Evolutionary conservation across 2,797 vertebrate genomes (phyloP), one percentile per base, ranked within the genome.

Genomic region (Sebastes miniatus): DNA sequence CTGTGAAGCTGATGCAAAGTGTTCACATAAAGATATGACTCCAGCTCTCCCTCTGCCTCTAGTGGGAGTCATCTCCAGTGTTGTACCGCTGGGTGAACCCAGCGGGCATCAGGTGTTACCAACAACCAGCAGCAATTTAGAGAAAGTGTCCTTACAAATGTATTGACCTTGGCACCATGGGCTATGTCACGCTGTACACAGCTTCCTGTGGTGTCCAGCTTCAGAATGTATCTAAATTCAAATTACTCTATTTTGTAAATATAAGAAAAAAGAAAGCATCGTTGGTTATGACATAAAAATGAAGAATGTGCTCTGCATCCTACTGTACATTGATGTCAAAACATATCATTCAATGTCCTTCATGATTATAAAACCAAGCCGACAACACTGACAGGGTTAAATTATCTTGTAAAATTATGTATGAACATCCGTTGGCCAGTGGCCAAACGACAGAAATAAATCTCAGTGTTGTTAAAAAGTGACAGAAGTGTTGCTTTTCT

Each of bases 31-130:
- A 63, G 47, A 71, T 27, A 72, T 39, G 54, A 70, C 69, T 80
- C 27, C 16, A 52, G 59, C 24, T 79, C 34, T 47, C 27, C 27
- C 27, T 57, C 47, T 16, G 4, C 47, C 59, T 83, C 74, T 27
- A 54, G 54, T 43, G 31, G 25, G 62, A 70, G 34, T 79, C 7
- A 16, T 77, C 65, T 73, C 54, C 50, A 79, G 65, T 71, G 65
- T 31, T 72, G 64, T 14, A 52, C 54, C 63, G 29, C 59, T 50
- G 52, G 8, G 22, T 77, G 77, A 77, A 69, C 76, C 73, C 64
- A 47, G 36, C 56, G 73, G 83, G 74, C 84, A 85, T 73, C 79
- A 85, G 83, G 79, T 89, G 85, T 67, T 47, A 9, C 66, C 73
- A 69, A 66, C 71, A 74, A 31, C 66, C 59, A 64, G 71, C 50